These are phyloP conservation scores for Galeopsomyia nigrocyanea DNA, from an alignment of 2,888 invertebrate species.

Conservation along the genomic window DNA sequence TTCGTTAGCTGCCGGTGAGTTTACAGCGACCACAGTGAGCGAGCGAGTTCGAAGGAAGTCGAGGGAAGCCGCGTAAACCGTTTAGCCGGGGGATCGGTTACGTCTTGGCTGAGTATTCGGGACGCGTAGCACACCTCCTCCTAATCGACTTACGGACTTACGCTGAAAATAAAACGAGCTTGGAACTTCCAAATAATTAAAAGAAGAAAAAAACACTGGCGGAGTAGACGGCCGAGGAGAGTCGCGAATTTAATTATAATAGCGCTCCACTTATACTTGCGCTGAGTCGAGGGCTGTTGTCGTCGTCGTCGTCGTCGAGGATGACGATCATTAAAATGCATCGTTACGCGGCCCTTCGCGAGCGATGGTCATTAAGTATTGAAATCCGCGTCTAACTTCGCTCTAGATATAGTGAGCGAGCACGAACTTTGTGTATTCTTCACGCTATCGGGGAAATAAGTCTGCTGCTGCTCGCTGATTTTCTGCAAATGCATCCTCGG, in stretches of 20 bases:
- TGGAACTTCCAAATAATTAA: too few species aligned
- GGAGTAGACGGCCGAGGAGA: not conserved
- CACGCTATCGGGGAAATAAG: too few species aligned
- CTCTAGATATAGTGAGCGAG: too few species aligned
- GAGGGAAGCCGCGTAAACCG: slow-evolving; percentile 8
- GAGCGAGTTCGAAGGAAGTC: slow-evolving; percentile 2
- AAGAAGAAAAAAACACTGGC: too few species aligned
- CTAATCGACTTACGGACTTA: slow-evolving; percentile 37
- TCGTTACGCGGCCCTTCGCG: slow-evolving; percentile 23
- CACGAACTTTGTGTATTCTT: too few species aligned
- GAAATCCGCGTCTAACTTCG: slow-evolving; percentile 15
- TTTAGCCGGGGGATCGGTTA: slow-evolving; percentile 33
- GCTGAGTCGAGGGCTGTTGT: slow-evolving; percentile 11
- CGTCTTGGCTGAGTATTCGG: slow-evolving; percentile 33
- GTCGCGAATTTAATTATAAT: slow-evolving; percentile 46
- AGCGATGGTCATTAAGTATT: slow-evolving; percentile 38
- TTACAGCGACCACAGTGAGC: slow-evolving; percentile 4
- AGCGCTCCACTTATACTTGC: not conserved
- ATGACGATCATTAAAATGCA: slow-evolving; percentile 46
- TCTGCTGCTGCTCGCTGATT: too few species aligned
- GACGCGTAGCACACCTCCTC: slow-evolving; percentile 27
- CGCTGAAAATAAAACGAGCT: too few species aligned
- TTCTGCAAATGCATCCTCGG: too few species aligned
- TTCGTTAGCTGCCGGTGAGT: slow-evolving; percentile 16
- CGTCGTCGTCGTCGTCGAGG: slow-evolving; percentile 8